Evolutionary conservation across 2,113 vertebrate genomes (phyloP).

Genomic region (Pantherophis guttatus): DNA sequence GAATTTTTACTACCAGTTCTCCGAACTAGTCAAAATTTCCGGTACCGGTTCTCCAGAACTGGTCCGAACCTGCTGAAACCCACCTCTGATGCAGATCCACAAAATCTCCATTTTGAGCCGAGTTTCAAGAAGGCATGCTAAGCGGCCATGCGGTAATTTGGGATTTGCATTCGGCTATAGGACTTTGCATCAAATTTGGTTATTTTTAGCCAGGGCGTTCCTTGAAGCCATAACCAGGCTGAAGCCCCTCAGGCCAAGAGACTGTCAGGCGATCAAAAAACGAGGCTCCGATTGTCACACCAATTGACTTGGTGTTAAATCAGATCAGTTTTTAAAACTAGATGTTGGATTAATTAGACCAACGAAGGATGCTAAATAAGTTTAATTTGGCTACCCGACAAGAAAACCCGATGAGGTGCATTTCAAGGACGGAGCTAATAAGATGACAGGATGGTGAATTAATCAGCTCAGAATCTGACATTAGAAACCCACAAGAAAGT

Average conservation of each 20-base stretch:
- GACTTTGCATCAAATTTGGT: not conserved
- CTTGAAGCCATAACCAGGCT: not conserved
- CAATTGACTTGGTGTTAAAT: not conserved
- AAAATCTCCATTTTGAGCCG: not conserved
- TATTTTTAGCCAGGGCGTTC: not conserved
- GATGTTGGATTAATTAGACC: slow-evolving; percentile 16
- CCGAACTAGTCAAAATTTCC: no score
- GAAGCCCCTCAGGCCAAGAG: not conserved
- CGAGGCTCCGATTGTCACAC: not conserved
- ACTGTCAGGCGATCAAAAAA: not conserved
- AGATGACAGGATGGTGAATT: not conserved
- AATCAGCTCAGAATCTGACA: not conserved
- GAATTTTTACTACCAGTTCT: no score
- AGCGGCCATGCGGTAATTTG: not conserved
- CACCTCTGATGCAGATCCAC: no score
- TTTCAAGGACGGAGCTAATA: not conserved
- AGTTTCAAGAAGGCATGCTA: not conserved
- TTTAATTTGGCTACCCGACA: slow-evolving; percentile 16
- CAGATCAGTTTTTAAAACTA: not conserved
- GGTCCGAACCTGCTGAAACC: no score
- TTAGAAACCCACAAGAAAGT: not conserved
- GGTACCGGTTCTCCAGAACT: no score
- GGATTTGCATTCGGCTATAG: not conserved
- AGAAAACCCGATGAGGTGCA: not conserved
- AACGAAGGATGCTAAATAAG: slow-evolving; percentile 5